Percentiles rank a stretch among this genome's conserved stretches.
phyloP scores from a whole-genome alignment of 2,113 vertebrate species.

The Lycocorax pyrrhopterus region DNA sequence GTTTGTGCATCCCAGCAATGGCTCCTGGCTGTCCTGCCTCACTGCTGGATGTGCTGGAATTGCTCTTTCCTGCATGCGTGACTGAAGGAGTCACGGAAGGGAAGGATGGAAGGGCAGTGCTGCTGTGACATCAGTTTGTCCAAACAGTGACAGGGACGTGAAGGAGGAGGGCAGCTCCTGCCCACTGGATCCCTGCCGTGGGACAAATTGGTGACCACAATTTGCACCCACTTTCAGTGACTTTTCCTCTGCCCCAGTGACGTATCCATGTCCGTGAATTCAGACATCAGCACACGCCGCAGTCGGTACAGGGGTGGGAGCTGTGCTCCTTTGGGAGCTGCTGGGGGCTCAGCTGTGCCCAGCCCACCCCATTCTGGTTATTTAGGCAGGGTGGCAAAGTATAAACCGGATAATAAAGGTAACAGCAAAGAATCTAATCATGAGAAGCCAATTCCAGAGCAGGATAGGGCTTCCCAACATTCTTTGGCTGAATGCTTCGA shows the following conservation, averaged over 20 bases:
- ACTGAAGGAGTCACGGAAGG: not conserved
- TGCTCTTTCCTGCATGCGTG: not conserved
- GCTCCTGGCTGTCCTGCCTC: not conserved
- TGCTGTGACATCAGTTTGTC: not conserved
- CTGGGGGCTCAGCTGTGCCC: not conserved
- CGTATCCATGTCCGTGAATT: not conserved
- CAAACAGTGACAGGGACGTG: not conserved
- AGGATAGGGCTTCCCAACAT: fast-evolving
- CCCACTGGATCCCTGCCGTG: not conserved
- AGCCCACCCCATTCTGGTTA: not conserved
- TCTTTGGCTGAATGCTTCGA: not conserved
- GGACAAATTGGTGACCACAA: not conserved
- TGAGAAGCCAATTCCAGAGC: not conserved
- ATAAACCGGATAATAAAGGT: not conserved
- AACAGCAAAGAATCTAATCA: not conserved
- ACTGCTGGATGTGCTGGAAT: not conserved
- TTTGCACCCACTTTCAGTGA: not conserved
- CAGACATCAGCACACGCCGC: not conserved
- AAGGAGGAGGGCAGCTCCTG: not conserved
- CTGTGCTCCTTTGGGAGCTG: not conserved
- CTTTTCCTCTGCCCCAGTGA: not conserved
- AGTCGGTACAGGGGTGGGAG: not conserved
- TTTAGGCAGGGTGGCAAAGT: not conserved
- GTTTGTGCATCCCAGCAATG: not conserved
- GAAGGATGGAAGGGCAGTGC: not conserved